phyloP scores from a whole-genome alignment of 2,797 vertebrate genomes.

The Protonibea diacanthus region DNA sequence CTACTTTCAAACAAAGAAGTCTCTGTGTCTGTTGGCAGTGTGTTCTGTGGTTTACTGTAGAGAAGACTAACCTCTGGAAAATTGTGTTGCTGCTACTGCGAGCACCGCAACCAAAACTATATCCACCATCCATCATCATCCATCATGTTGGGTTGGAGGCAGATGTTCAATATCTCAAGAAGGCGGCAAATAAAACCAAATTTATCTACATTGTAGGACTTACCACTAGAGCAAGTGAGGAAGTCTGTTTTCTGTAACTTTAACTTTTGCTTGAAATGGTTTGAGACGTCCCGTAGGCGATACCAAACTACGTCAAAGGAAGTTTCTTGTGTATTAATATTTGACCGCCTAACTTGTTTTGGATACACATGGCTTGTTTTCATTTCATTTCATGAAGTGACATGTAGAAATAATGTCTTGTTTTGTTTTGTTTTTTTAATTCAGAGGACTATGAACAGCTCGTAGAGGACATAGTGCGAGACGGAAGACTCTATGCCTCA shows the following conservation, averaged over 20 bases:
- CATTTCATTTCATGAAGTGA: not conserved
- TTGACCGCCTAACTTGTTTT: not conserved
- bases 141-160: not conserved
- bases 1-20: not conserved
- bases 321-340: constrained; percentile 1
- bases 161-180: not conserved
- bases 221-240: not conserved
- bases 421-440: constrained; percentile 26
- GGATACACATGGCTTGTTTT: not conserved
- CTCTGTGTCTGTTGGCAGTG: not conserved
- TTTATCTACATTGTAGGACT: not conserved
- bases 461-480: constrained; percentile 97
- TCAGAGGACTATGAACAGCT: constrained; percentile 98
- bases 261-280: not conserved
- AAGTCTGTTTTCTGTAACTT: not conserved
- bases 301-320: constrained; percentile 4
- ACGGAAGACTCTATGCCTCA: constrained; percentile 96
- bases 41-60: not conserved
- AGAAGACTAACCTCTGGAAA: not conserved
- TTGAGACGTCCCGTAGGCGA: not conserved
- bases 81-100: not conserved
- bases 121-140: not conserved
- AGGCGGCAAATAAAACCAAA: not conserved
- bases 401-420: not conserved
- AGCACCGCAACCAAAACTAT: not conserved